Evolutionary conservation across 2,797 vertebrate species (phyloP), one percentile per base, ranked within the genome.

Genomic region (Molothrus ater): DNA sequence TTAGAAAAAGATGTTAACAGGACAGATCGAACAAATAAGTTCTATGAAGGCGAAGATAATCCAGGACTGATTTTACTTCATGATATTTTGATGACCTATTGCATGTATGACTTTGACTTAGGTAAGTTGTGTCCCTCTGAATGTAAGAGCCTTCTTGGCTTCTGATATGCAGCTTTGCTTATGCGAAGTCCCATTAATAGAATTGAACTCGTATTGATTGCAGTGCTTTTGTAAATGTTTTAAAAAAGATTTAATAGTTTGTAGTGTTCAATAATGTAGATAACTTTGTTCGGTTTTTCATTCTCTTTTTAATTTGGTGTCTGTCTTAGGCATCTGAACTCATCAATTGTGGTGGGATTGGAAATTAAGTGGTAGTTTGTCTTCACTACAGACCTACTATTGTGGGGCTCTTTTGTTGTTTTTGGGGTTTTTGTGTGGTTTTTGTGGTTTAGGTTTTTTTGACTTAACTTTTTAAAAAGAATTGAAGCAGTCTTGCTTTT

Each of bases 71-170:
- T 99, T 48, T 98, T 99, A 81, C 99, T 99, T 83, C 99, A 99
- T 50, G 99, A 99, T 97, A 99, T 99, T 98, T 98, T 99, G 96
- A 99, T 99, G 99, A 99, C 99, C 25, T 99, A 99, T 96, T 99
- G 99, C 98, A 99, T 99, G 99, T 99, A 98, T 80, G 99, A 99
- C 98, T 99, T 99, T 76, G 99, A 99, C 97, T 98, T 99, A 80
- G 99, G 99, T 99, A 98, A 99, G 99, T 97, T 92, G n/a, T 60
- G 22, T 70, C 56, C 20, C 25, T 88, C 26, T 92, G 51, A 92
- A 88, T 20, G 5, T 64, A 61, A 80, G 76, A 79, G 38, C 31
- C 21, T 59, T 57, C 59, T 59, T 69, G 31, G 26, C 50, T 93
- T 86, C 36, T 47, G 13, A 22, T 38, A 9, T 0, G 4, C 61